Conservation (phyloP, 2,113 vertebrate species). For the Xenopus tropicalis region UCB_Xtro_10.0 CM004447.2:53110501-53111000, state of each 20-base stretch:
- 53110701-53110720: constrained; percentile 89
- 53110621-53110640: too few species aligned
- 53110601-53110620: too few species aligned
- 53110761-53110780: constrained; percentile 95
- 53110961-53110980: constrained; percentile 89
- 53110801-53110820: constrained; percentile 79
- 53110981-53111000: constrained; percentile 96
- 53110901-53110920: constrained; percentile 91
- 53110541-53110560: too few species aligned
- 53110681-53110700: constrained; percentile 95
- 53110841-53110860: too few species aligned
- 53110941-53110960: constrained; percentile 91
- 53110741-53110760: constrained; percentile 92
- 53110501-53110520: too few species aligned
- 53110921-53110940: constrained; percentile 93
- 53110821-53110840: too few species aligned
- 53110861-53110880: too few species aligned
- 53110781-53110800: constrained; percentile 92
- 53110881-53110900: constrained; percentile 59
- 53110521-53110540: too few species aligned
- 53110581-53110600: too few species aligned
- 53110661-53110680: constrained; percentile 94
- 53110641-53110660: background rate
- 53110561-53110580: too few species aligned
- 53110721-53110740: constrained; percentile 97